Base-by-base conservation (phyloP, 2,888 invertebrate genomes). In the Melanophora roralis region DNA sequence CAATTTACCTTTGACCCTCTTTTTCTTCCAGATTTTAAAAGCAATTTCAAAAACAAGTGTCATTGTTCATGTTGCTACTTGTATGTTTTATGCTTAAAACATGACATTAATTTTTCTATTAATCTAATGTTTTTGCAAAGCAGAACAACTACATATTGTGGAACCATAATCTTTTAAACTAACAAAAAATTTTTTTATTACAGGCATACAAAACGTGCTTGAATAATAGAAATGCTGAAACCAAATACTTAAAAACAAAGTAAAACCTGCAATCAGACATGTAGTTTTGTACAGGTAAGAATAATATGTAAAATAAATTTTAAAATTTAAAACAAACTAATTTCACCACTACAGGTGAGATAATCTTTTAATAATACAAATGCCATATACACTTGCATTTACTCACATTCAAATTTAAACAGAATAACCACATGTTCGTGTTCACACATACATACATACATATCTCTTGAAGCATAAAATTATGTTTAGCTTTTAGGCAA, bases 161-260 rank as follows among this genome's bases (percentile, higher is more conserved):
- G 60, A 51, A 71, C 53, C 19, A 64, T 71, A 64, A 79, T 69
- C 74, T 38, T 45, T 64, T 62, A 68, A 5, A 78, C 64, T 64
- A 57, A 57, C 23, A 43, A 16, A 36, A 40, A 23, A 64, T 69
- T 59, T 51, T 78, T 49, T 73, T 73, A 69, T 78, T 78, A 57
- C 73, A 69, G 73, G 49, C 68, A 51, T 65, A n/a, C 36, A 62
- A 9, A 69, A 34, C 5, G 55, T 9, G 38, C n/a, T 16, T 7
- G 8, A 77, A 69, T 49, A 53, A 40, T 3, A 45, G 2, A 1
- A 45, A 55, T 36, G 14, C 16, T n/a, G n/a, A 34, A 27, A 27
- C 6, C 6, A 27, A 27, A 27, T 27, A 5, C 6, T 6, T 3
- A 45, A 21, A n/a, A 71, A 51, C 32, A 21, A 53, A 49, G 5